Evolutionary conservation across 2,113 vertebrate species (phyloP), one percentile per base, ranked within the genome.

Genomic region (Orthonyx spaldingii): DNA sequence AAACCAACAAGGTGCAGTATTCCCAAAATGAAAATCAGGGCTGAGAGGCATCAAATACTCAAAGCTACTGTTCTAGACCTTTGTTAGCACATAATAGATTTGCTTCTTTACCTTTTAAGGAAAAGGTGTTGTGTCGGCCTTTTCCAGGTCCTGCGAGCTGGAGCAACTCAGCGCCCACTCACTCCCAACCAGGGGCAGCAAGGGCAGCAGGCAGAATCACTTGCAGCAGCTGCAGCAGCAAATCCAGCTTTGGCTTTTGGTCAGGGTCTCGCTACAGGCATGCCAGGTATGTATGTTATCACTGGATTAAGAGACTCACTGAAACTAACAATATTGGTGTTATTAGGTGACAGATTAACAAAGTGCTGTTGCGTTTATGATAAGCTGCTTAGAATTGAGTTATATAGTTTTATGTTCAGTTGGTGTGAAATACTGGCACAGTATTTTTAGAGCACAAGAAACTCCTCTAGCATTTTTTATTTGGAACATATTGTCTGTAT

Each of bases 161-260:
- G 99, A 96, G 97, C 93, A 95, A 98, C 98, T 97, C 99, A 99
- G 97, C 98, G 99, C 92, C 99, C 99, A 19, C 98, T 99, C 49
- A 99, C 99, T 79, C 99, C 99, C 32, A 99, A 94, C 26, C 99
- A 99, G 97, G 98, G 99, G 44, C 99, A 99, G 85, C 99, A 99
- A 88, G 99, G 99, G 94, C 99, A 99, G 87, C 99, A 99, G 96
- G 98, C 97, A 92, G 99, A 99, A 89, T 99, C 99, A 49, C 98
- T 99, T 72, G 99, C 99, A 87, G 98, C 98, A 83, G 99, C 98
- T 88, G 98, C 98, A 33, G 98, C 99, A 79, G 97, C 99, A 93
- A 99, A 99, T 97, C 98, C 99, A 87, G 98, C 99, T 76, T 98
- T 99, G 97, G 99, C 99, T 61, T 99, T 99, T 91, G 98, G 98